Percentiles rank a stretch among this genome's conserved stretches.
Conservation (phyloP, 2,888 invertebrate genomes). For the Xestia xanthographa region DNA sequence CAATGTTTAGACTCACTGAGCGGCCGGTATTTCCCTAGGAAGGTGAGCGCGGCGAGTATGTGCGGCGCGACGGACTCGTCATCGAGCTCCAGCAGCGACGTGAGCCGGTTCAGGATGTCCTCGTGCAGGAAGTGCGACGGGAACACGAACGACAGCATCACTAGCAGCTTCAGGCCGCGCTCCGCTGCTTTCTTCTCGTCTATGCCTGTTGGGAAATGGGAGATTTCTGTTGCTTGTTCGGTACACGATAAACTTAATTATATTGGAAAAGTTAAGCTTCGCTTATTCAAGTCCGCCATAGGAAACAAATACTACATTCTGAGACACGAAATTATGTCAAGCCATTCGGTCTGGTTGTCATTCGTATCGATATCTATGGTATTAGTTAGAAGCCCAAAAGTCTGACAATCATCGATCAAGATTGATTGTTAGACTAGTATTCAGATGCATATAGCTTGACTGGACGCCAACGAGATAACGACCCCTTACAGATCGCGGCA, state of each 20-base stretch:
- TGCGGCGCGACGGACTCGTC: constrained; percentile 95
- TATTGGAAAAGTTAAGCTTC: no score
- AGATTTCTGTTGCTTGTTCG: not conserved
- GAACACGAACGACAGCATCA: constrained; percentile 97
- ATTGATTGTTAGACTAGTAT: no score
- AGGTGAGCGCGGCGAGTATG: constrained; percentile 95
- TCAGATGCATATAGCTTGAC: no score
- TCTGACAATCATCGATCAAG: no score
- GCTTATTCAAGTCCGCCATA: no score
- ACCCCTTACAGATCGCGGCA: no score
- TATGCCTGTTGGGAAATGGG: constrained; percentile 90
- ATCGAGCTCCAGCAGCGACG: constrained; percentile 94
- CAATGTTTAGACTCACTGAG: constrained; percentile 90
- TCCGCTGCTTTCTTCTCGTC: constrained; percentile 96
- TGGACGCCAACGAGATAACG: no score
- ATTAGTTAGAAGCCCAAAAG: no score
- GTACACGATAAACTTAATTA: not conserved
- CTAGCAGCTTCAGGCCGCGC: constrained; percentile 96
- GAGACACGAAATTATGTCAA: no score
- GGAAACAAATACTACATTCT: no score
- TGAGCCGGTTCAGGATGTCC: constrained; percentile 94
- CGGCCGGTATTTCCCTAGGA: constrained; percentile 96
- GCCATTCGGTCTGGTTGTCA: no score
- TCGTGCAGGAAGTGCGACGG: constrained; percentile 97
- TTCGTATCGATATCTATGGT: no score